Evolutionary conservation across 2,888 invertebrate species (phyloP).

Genomic region (Cantharis nigra): DNA sequence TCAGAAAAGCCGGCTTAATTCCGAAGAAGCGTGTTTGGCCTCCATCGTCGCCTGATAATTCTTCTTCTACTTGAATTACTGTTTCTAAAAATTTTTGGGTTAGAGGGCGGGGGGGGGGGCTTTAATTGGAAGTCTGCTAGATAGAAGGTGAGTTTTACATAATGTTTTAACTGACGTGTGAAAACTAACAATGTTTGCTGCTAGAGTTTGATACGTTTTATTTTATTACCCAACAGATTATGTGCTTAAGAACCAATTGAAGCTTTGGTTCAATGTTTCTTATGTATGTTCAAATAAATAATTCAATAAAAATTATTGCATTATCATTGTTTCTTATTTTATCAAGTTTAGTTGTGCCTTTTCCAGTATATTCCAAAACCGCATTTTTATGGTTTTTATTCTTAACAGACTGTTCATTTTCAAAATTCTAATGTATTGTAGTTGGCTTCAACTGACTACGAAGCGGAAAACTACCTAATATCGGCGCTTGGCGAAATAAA

Average conservation of each 20-base stretch:
- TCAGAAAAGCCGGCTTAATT: background rate
- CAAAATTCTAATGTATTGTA: no score
- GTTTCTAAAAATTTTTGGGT: background rate
- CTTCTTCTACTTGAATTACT: background rate
- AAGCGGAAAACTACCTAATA: background rate
- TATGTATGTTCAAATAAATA: no score
- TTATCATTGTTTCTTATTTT: background rate
- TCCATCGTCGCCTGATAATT: background rate
- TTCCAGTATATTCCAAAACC: background rate
- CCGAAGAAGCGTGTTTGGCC: background rate
- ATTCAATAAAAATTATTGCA: no score
- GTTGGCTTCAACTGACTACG: no score
- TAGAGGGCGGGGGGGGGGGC: background rate
- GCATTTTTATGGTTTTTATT: no score
- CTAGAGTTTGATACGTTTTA: no score
- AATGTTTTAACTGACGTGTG: background rate
- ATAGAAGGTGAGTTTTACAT: background rate
- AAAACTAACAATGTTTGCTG: background rate
- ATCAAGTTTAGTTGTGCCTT: background rate
- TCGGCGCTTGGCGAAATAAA: no score
- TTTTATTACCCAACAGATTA: no score
- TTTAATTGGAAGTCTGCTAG: background rate
- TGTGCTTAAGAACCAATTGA: background rate
- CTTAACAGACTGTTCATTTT: background rate
- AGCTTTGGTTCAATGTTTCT: background rate